Evolutionary conservation across 2,888 invertebrate genomes (phyloP), one percentile per base, ranked within the genome.

Genomic region (Drosophila mercatorum): DNA sequence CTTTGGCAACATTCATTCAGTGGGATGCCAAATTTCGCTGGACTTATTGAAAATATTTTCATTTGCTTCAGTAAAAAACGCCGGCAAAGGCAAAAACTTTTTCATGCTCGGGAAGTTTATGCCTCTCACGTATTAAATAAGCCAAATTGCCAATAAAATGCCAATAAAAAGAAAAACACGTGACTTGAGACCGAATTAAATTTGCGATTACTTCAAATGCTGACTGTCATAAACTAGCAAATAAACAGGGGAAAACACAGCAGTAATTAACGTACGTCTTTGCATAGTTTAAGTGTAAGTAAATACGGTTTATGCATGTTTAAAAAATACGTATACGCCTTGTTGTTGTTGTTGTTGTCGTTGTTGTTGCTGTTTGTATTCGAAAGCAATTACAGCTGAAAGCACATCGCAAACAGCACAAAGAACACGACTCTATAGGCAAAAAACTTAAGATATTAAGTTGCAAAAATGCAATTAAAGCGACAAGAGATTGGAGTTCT

Each of bases 251-350:
- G 17, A 28, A 41, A 31, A 63, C 10, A 73, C 78, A 69, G 51
- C 26, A n/a, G 70, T 68, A 83, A 87, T 89, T 86, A 83, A 43
- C 71, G 46, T 12, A 12, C 6, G 41, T 38, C 11, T 62, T 34
- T 55, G 6, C 31, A 26, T 6, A 59, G 6, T 7, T 41, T 3
- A 31, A 11, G 55, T 55, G 55, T 38, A 55, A 31, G 41, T 17
- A 55, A 55, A 55, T 31, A 31, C 40, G 31, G 2, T 5, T 7
- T 26, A 26, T 53, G 26, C 38, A 53, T 38, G 44, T n/a, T 31
- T 53, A 43, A 34, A 43, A 17, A 22, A 49, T 43, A 55, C 8
- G 34, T 34, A n/a, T 31, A 49, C n/a, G 31, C 31, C 10, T 3
- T n/a, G 49, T 11, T 49, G 31, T n/a, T n/a, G 49, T 11, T 49